Evolutionary conservation across 1,140 invertebrate species (phyloP), one percentile per base, ranked within the genome.

Genomic region (Lepidotrigona ventralis): DNA sequence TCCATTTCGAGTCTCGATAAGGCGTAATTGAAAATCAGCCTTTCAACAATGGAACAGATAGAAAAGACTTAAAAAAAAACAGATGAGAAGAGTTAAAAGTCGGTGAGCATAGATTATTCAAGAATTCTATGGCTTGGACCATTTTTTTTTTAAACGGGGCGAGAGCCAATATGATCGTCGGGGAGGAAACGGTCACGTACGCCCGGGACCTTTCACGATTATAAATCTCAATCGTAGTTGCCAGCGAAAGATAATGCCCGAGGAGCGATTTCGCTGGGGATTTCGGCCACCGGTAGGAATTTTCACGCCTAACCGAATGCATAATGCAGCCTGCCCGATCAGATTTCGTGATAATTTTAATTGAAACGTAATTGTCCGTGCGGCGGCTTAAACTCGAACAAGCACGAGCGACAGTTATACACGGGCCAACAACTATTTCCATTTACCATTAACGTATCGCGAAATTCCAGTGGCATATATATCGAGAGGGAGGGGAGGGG

Each of bases 351-450:
- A 46, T 83, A 66, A 79, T 74, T 84, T 81, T 84, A 69, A 84
- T 84, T 81, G 70, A 84, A 84, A 63, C 29, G 68, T 64, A 83
- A 83, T 79, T 72, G 76, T 68, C 58, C 29, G 23, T 23, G 60
- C 60, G 51, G 46, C 21, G 29, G 66, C 39, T 54, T n/a, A n/a
- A 78, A 33, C n/a, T 14, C 58, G 29, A 78, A 64, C 39, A 26
- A 39, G 14, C 39, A 1, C 12, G 21, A n/a, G 15, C n/a, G 46
- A 68, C 29, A n/a, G 29, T 74, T 66, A 33, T 46, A n/a, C 56
- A 17, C n/a, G 23, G 5, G 2, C 56, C 2, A 2, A 5, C 63
- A 70, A 75, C 39, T 73, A 79, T 84, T 84, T 54, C 56, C 69
- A 79, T 84, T 84, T 79, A 73, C 68, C 11, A n/a, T n/a, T n/a